These are phyloP conservation scores for Drosophila neonasuta DNA, from an alignment of 2,888 invertebrate species.

Conservation along the genomic window DNA sequence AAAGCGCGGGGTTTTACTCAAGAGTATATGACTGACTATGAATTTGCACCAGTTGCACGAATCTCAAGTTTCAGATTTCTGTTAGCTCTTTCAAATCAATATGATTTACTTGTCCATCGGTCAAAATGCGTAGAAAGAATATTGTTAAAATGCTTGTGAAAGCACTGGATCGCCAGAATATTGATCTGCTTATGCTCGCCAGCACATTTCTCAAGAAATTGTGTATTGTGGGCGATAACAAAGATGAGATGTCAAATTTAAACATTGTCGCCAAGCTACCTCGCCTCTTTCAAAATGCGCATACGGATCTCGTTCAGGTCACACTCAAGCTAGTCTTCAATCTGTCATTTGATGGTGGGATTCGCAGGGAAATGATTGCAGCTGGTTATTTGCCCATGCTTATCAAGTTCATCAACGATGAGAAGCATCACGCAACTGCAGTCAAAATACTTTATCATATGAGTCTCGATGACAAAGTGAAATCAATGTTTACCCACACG, in stretches of 20 bases:
- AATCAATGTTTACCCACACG: slow-evolving; percentile 95
- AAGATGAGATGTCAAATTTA: slow-evolving; percentile 93
- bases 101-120: too few relatives aligned
- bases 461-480: slow-evolving; percentile 95
- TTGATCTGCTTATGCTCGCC: slow-evolving; percentile 93
- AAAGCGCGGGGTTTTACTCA: too few relatives aligned
- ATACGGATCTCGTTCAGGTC: slow-evolving; percentile 86
- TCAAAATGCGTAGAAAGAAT: slow-evolving; percentile 96
- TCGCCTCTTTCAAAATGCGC: slow-evolving; percentile 87
- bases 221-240: slow-evolving; percentile 96
- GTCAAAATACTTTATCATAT: slow-evolving; percentile 94
- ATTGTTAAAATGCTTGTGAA: slow-evolving; percentile 93
- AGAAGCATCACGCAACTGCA: slow-evolving; percentile 89
- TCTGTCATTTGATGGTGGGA: slow-evolving; percentile 95
- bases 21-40: too few relatives aligned
- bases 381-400: slow-evolving; percentile 94
- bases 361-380: slow-evolving; percentile 94
- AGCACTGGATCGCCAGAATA: slow-evolving; percentile 94
- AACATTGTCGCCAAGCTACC: slow-evolving; percentile 93
- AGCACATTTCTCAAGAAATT: slow-evolving; percentile 97
- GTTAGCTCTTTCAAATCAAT: slow-evolving; percentile 25
- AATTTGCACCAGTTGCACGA: slow-evolving; percentile 27
- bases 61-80: slow-evolving; percentile 27
- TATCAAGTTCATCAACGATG: slow-evolving; percentile 93
- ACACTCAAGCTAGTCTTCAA: slow-evolving; percentile 95